These are phyloP conservation scores for Polyergus mexicanus DNA, from an alignment of 1,140 invertebrate species.

Conservation along the genomic window DNA sequence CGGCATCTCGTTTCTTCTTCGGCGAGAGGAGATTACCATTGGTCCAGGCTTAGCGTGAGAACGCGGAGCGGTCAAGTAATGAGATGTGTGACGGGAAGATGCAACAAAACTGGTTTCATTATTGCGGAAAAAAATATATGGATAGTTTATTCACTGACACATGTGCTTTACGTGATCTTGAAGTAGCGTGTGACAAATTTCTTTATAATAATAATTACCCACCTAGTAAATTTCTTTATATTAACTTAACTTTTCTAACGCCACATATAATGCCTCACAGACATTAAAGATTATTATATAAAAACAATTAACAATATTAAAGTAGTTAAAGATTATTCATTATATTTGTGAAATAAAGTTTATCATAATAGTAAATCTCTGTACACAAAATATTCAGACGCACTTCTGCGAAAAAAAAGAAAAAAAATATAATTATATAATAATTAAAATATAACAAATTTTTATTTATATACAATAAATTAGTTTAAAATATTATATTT, in stretches of 20 bases:
- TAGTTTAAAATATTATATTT: not conserved
- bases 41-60: conserved; percentile 81
- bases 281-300: conserved; percentile 4
- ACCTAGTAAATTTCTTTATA: not conserved
- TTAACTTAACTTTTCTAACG: conserved; percentile 17
- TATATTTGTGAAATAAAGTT: not conserved
- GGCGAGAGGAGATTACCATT: conserved; percentile 70
- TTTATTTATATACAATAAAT: not conserved
- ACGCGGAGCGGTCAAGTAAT: conserved; percentile 73
- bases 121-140: conserved; percentile 8
- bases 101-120: conserved; percentile 77
- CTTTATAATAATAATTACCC: not conserved
- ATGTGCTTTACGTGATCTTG: not conserved
- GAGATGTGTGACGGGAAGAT: conserved; percentile 59
- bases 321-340: conserved; percentile 5
- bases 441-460: not conserved
- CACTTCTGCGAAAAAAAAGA: not conserved
- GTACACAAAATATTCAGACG: not conserved
- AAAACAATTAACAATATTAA: too few species aligned
- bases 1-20: conserved; percentile 61
- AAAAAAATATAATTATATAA: not conserved
- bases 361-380: not conserved
- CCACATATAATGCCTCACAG: not conserved
- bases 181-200: not conserved
- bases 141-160: conserved; percentile 46